Percentiles rank a stretch among this genome's conserved stretches.
Conservation (phyloP, 2,113 vertebrate genomes). For the Gadus chalcogrammus region DNA sequence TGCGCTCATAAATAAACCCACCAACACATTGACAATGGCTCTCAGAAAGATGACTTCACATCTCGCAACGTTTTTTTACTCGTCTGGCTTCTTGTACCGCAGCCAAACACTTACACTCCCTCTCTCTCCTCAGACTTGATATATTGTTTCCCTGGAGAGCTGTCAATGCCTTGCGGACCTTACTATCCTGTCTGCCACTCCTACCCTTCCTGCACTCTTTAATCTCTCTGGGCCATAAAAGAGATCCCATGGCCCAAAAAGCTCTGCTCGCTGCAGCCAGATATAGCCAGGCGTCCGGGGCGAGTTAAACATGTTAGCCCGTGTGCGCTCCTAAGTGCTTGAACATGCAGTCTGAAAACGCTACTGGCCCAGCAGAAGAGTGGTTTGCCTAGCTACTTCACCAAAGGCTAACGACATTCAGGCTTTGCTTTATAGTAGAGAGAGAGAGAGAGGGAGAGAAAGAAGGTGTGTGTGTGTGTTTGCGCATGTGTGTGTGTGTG, state of each 20-base stretch:
- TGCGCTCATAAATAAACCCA: slow-evolving; percentile 56
- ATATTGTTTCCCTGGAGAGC: slow-evolving; percentile 68
- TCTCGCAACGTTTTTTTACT: slow-evolving; percentile 62
- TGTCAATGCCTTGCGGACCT: slow-evolving; percentile 61
- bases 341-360: slow-evolving; percentile 50
- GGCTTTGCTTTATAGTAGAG: slow-evolving; percentile 30
- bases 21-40: slow-evolving; percentile 49
- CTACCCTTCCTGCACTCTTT: slow-evolving; percentile 51
- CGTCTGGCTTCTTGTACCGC: slow-evolving; percentile 60
- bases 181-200: slow-evolving; percentile 50
- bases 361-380: slow-evolving; percentile 26
- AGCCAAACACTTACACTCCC: slow-evolving; percentile 63
- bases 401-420: slow-evolving; percentile 58
- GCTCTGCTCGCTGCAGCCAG: slow-evolving; percentile 34
- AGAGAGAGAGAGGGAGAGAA: slow-evolving; percentile 1
- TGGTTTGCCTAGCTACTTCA: slow-evolving; percentile 40
- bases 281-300: slow-evolving; percentile 53
- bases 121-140: slow-evolving; percentile 57
- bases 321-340: slow-evolving; percentile 43
- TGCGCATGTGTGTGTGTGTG: slow-evolving; percentile 2
- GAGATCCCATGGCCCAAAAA: slow-evolving; percentile 53
- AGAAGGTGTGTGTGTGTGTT: slow-evolving; percentile 35
- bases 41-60: slow-evolving; percentile 65
- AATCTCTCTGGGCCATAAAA: slow-evolving; percentile 65
- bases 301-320: slow-evolving; percentile 66